phyloP scores from a whole-genome alignment of 2,888 invertebrate species.

The Bhutanitis thaidina region DNA sequence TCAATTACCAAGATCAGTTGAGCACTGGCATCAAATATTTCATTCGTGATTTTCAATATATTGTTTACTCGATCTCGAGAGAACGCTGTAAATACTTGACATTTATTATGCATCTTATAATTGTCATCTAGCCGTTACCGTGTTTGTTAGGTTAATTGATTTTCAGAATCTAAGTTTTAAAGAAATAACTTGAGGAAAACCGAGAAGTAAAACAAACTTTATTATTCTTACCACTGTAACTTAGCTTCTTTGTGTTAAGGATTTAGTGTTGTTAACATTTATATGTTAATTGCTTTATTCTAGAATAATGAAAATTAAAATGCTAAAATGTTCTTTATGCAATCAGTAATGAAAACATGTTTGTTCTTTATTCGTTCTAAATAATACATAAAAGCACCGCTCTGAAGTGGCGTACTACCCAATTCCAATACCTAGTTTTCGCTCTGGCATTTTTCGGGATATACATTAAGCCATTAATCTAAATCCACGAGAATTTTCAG shows the following conservation, averaged over 20 bases:
- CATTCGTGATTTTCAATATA: background rate
- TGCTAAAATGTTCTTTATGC: no score
- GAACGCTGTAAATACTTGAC: background rate
- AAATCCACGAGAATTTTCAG: no score
- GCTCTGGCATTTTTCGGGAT: no score
- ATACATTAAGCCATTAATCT: no score
- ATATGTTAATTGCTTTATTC: no score
- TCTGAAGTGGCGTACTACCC: no score
- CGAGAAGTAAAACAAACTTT: background rate
- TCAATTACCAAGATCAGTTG: background rate
- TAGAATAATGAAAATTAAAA: no score
- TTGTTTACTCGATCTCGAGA: background rate
- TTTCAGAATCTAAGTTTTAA: slow-evolving; percentile 5
- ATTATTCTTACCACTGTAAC: background rate
- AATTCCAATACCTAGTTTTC: no score
- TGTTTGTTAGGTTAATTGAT: slow-evolving; percentile 12
- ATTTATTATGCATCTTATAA: background rate
- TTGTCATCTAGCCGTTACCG: background rate
- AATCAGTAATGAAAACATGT: no score
- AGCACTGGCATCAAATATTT: background rate
- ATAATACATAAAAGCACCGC: no score
- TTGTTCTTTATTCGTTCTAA: no score
- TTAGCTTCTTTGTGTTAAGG: background rate
- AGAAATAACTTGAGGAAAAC: slow-evolving; percentile 11
- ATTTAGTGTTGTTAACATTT: no score